phyloP scores from a whole-genome alignment of 2,797 vertebrate genomes.

The Borostomias antarcticus region DNA sequence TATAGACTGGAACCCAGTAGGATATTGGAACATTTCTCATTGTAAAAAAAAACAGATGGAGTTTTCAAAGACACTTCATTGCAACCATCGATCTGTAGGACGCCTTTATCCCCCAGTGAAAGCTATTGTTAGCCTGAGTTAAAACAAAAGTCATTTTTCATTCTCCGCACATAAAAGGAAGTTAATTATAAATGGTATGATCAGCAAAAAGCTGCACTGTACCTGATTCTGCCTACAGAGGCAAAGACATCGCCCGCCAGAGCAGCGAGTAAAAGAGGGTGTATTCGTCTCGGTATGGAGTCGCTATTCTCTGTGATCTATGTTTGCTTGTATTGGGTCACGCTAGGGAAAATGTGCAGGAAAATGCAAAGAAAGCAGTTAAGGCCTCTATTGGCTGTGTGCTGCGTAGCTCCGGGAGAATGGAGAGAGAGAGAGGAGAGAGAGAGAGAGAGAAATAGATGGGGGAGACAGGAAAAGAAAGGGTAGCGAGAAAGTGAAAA shows the following conservation, averaged over 20 bases:
- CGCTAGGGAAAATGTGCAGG: conserved; percentile 29
- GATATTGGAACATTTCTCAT: not conserved
- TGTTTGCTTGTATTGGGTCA: conserved; percentile 45
- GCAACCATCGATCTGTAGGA: not conserved
- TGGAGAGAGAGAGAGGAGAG: not conserved
- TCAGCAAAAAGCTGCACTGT: conserved; percentile 28
- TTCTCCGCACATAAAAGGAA: conserved; percentile 26
- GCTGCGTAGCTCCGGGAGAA: not conserved
- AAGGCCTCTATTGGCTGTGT: conserved; percentile 17
- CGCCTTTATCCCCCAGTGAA: conserved; percentile 10
- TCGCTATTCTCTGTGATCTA: conserved; percentile 34
- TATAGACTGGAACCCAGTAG: not conserved
- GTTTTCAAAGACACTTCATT: not conserved
- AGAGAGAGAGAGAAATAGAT: not conserved
- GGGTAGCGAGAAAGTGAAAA: not conserved
- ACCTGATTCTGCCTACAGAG: conserved; percentile 22
- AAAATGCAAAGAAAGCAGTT: conserved; percentile 32
- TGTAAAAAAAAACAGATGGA: not conserved
- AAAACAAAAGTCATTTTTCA: conserved; percentile 21
- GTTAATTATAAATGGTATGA: conserved; percentile 31
- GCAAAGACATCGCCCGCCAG: conserved; percentile 15
- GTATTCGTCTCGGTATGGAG: conserved; percentile 24
- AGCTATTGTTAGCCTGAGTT: conserved; percentile 17
- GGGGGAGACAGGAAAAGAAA: too few species aligned
- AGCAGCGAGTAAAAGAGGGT: conserved; percentile 9